Base-by-base conservation (phyloP, 2,888 invertebrate genomes). In the Pandemis cinnamomeana region DNA sequence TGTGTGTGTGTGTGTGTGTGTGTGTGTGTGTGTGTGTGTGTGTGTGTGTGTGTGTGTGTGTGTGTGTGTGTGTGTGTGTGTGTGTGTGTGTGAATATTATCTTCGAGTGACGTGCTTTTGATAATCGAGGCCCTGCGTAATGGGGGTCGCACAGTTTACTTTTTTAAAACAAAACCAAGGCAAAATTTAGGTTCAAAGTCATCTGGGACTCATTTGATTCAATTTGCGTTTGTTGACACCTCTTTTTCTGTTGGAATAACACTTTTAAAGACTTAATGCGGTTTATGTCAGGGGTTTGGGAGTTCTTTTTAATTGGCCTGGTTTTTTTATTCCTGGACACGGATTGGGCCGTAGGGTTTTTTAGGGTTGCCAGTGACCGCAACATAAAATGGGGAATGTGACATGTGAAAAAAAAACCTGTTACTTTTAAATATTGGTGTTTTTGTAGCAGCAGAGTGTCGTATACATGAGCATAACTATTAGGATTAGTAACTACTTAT, bases 181-280 rank as follows among this genome's bases (percentile, higher is more conserved):
- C 27, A 58, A 27, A 27, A 27, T 27, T 27, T 27, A 58, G 58
- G 58, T 5, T 11, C 58, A 41, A 55, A 20, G 27, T 41, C 72
- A 62, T 15, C 46, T 7, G 72, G 68, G 72, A 68, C 63, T 72
- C 62, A 72, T 72, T 72, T 68, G 62, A 68, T 72, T 72, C 46
- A 72, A 68, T 68, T 27, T 58, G 46, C 63, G 55, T 72, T 72
- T 68, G 72, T 72, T 72, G 68, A 68, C 67, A 72, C 46, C 46
- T 60, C 46, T 44, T 44, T 67, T 44, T 36, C 8, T 67, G 27
- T 36, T 13, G 61, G 44, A 55, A 46, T 55, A 48, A 27, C 51
- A 27, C 36, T 71, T 51, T 51, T 8, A 13, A 20, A 67, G 20
- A 42, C 60, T 71, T 60, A 58, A 58, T 64, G 53, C 64, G 7